A percentile compares a stretch with the other conserved stretches of the same genome.
phyloP scores from a whole-genome alignment of 2,113 vertebrate species.

The Mola mola region DNA sequence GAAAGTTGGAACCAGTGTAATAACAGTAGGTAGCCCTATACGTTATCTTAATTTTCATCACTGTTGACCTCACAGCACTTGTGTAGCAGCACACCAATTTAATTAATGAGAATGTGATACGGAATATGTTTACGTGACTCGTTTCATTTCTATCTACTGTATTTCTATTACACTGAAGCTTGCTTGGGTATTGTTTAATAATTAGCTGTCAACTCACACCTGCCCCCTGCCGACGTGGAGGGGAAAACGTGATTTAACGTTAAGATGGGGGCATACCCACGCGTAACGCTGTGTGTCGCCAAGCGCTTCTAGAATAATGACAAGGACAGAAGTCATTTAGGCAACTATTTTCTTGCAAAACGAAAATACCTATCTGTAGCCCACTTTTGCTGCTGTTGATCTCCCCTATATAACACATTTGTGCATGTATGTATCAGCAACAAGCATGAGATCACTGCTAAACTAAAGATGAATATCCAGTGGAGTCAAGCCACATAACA shows the following conservation, averaged over 20 bases:
- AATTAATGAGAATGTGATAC: too few species aligned
- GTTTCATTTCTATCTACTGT: constrained; percentile 15
- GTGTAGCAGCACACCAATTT: too few species aligned
- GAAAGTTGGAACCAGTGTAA: neutral
- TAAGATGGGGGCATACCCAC: neutral
- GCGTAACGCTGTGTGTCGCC: neutral
- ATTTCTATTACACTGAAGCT: constrained; percentile 16
- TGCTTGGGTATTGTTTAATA: neutral
- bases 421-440: too few species aligned
- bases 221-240: constrained; percentile 44
- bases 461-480: constrained; percentile 19
- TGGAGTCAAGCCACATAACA: constrained; percentile 11
- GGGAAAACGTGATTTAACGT: neutral
- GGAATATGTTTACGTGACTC: too few species aligned
- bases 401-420: too few species aligned
- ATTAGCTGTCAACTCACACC: neutral
- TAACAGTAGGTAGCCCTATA: neutral
- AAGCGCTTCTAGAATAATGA: neutral
- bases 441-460: constrained; percentile 7
- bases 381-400: too few species aligned
- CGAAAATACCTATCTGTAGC: too few species aligned
- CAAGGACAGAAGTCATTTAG: neutral
- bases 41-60: too few species aligned
- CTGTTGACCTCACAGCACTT: too few species aligned
- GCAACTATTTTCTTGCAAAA: too few species aligned